A percentile compares a stretch with the other conserved stretches of the same genome.
These are phyloP conservation scores for Amphiprion clarkii DNA, from an alignment of 2,797 vertebrate species.

Conservation along the genomic window DNA sequence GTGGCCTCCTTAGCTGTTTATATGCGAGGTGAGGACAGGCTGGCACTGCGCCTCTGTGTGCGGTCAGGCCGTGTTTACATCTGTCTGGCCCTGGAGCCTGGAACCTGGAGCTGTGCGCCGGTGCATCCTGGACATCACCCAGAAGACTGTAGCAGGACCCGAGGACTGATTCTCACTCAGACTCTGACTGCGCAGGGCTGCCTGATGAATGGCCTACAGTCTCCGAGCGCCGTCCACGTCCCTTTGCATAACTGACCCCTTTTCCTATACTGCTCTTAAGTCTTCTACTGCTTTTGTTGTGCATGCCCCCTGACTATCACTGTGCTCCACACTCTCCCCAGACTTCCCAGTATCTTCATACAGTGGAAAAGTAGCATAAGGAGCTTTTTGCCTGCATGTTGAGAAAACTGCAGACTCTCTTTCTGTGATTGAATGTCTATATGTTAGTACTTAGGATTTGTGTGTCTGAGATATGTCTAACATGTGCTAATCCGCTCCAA, in stretches of 20 bases:
- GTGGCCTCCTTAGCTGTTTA: slow-evolving; percentile 74
- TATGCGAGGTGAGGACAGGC: slow-evolving; percentile 74
- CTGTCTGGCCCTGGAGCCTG: slow-evolving; percentile 82
- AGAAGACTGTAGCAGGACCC: slow-evolving; percentile 59
- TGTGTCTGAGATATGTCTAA: slow-evolving; percentile 80
- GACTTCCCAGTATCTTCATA: slow-evolving; percentile 41
- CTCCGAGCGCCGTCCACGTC: slow-evolving; percentile 42
- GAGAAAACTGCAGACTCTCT: slow-evolving; percentile 57
- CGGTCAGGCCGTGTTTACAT: slow-evolving; percentile 86
- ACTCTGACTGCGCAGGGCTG: slow-evolving; percentile 23
- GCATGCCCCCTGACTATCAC: slow-evolving; percentile 39
- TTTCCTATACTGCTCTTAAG: slow-evolving; percentile 39
- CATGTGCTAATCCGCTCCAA: slow-evolving; percentile 76
- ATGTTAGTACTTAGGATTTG: slow-evolving; percentile 77
- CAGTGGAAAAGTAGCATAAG: slow-evolving; percentile 46
- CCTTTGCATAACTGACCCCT: slow-evolving; percentile 60
- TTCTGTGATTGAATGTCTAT: slow-evolving; percentile 74
- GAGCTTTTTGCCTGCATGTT: slow-evolving; percentile 50
- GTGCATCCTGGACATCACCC: slow-evolving; percentile 70
- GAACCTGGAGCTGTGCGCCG: slow-evolving; percentile 64
- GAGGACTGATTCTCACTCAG: slow-evolving; percentile 43
- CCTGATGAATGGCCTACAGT: slow-evolving; percentile 66
- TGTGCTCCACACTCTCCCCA: slow-evolving; percentile 39
- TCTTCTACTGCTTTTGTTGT: slow-evolving; percentile 38
- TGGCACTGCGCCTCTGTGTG: slow-evolving; percentile 79